These are phyloP conservation scores for human DNA, from an alignment of 2,113 vertebrate genomes.

Conservation along the genomic window DNA sequence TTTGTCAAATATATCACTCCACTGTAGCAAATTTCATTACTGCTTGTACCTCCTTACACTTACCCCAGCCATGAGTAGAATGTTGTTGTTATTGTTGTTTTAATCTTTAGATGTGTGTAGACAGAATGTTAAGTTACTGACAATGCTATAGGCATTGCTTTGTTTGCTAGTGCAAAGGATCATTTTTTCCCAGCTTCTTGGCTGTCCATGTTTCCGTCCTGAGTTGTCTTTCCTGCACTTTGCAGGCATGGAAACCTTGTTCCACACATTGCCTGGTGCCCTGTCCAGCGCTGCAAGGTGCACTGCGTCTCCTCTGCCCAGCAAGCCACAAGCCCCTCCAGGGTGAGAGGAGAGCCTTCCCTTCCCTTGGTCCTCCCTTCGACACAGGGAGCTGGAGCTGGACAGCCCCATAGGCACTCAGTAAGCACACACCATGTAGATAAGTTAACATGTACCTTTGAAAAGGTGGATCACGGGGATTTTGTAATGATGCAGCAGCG, in stretches of 20 bases:
- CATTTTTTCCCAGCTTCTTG: background rate
- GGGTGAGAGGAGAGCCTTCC: background rate
- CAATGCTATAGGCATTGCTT: too few species aligned
- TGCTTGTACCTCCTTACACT: background rate
- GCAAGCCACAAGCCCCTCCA: background rate
- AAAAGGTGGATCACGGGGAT: background rate
- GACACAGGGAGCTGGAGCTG: background rate
- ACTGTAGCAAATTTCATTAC: background rate
- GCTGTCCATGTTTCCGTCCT: background rate
- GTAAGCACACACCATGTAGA: background rate
- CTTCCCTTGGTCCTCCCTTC: background rate
- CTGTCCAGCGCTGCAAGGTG: too few species aligned
- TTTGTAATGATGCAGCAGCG: background rate
- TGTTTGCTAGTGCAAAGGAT: background rate
- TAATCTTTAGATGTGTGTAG: background rate
- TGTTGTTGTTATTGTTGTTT: background rate
- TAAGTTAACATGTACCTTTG: background rate
- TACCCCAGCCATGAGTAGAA: background rate
- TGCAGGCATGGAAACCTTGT: background rate
- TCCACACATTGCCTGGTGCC: background rate
- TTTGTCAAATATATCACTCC: background rate
- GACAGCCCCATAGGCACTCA: fast-evolving
- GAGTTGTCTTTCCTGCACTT: background rate
- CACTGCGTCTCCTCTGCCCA: background rate
- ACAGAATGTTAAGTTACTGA: background rate